phyloP scores from a whole-genome alignment of 2,113 vertebrate species.

The Nibea albiflora region DNA sequence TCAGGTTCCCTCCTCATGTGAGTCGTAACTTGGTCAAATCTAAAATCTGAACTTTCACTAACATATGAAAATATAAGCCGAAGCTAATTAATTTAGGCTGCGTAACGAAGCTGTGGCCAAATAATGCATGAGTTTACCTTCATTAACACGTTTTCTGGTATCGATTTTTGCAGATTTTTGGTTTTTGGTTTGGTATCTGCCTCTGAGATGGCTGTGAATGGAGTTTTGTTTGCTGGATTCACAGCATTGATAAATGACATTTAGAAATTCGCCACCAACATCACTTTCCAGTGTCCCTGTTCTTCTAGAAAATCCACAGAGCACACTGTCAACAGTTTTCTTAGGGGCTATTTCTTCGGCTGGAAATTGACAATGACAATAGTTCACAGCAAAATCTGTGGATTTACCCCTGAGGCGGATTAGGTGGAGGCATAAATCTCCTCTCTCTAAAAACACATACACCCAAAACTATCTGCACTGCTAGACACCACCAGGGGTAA shows the following conservation, averaged over 20 bases:
- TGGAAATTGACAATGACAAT: conserved; percentile 10
- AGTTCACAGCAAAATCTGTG: neutral
- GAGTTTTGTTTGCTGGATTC: neutral
- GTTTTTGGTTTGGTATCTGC: neutral
- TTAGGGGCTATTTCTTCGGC: neutral
- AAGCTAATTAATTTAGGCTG: neutral
- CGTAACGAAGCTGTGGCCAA: neutral
- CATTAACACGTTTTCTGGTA: neutral
- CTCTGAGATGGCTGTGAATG: neutral
- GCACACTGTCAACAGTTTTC: conserved; percentile 2
- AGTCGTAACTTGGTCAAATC: neutral
- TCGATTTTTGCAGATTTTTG: neutral
- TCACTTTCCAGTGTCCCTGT: neutral
- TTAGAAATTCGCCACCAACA: neutral
- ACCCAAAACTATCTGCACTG: neutral
- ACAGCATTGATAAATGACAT: neutral
- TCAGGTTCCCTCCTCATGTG: neutral
- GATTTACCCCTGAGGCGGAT: conserved; percentile 5
- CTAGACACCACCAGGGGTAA: neutral
- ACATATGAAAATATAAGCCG: neutral
- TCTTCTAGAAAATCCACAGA: neutral
- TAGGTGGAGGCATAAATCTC: neutral
- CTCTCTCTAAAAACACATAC: neutral
- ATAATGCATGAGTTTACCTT: neutral
- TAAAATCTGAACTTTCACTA: neutral